Percentiles rank a stretch among this genome's conserved stretches.
Conservation (phyloP, 30 jellyfish, hydroid and myxozoan species). For the Chironex yamaguchii region DNA sequence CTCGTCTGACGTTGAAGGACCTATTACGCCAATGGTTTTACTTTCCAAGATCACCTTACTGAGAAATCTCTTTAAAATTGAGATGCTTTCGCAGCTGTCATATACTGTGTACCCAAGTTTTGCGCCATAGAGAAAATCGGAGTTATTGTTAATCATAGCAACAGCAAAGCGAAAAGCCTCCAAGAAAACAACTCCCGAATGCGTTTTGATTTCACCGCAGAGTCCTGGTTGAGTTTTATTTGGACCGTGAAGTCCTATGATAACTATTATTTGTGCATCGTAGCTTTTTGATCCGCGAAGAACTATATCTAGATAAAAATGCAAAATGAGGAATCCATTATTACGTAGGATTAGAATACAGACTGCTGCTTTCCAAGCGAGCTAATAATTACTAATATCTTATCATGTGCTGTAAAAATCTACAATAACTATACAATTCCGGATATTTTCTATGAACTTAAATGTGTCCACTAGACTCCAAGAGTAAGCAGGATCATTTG, state of each 20-base stretch:
- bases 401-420: no score
- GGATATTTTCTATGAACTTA: no score
- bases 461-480: no score
- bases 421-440: no score
- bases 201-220: conserved; percentile 62
- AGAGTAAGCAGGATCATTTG: no score
- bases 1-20: conserved; percentile 77
- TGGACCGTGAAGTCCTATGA: not conserved
- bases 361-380: no score
- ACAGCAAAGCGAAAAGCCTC: conserved; percentile 85
- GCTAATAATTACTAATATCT: no score
- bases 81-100: conserved; percentile 76
- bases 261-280: not conserved
- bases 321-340: no score
- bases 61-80: conserved; percentile 13
- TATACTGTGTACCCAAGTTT: conserved; percentile 56
- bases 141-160: conserved; percentile 23
- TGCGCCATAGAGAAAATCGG: conserved; percentile 45
- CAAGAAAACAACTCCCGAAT: conserved; percentile 64
- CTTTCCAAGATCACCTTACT: not conserved
- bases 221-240: conserved; percentile 7
- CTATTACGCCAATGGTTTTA: conserved; percentile 53
- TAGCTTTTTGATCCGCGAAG: no score
- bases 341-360: no score
- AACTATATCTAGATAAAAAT: no score